Evolutionary conservation across 2,888 invertebrate genomes (phyloP), one percentile per base, ranked within the genome.

Genomic region (Lasioglossum villosulum): DNA sequence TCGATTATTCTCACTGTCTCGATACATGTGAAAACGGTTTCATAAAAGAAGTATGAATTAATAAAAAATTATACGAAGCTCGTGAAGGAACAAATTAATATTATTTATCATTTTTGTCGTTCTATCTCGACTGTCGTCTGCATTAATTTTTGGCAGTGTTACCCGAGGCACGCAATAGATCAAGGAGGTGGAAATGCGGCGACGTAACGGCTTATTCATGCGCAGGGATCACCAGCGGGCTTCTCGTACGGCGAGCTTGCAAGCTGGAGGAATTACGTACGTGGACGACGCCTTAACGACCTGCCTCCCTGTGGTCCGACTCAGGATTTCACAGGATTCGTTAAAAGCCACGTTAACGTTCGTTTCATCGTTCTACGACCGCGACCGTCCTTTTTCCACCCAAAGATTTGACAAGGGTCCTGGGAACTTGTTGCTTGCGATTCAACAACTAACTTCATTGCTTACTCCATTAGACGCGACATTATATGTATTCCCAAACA

Each of bases 181-280:
- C 94, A 94, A 93, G 88, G 86, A 91, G 88, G 84, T 87, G 84
- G 90, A 90, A 66, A 89, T 88, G 90, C 87, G 90, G 86, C 83
- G 48, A 70, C 89, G 89, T 94, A 93, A 94, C 94, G 91, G 92
- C 92, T 95, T 94, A 95, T 94, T 94, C 94, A 93, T 94, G 93
- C 92, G 90, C 86, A 83, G 90, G 90, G 90, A 92, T 92, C 91
- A 91, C 90, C 86, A 87, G 84, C 88, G 75, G 85, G 78, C 82
- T 84, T 85, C 83, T 78, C 78, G 78, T 68, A 71, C 71, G 19
- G 63, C 30, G 75, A 77, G 85, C 63, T 71, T 70, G 71, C 78
- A 72, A 82, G 76, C 79, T 76, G 80, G 80, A 74, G 80, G 86
- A 86, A 83, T 87, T 89, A 90, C 84, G 84, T 83, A 83, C 80